These are phyloP conservation scores for Chrysemys picta DNA, from an alignment of 2,113 vertebrate species.

Conservation along the genomic window DNA sequence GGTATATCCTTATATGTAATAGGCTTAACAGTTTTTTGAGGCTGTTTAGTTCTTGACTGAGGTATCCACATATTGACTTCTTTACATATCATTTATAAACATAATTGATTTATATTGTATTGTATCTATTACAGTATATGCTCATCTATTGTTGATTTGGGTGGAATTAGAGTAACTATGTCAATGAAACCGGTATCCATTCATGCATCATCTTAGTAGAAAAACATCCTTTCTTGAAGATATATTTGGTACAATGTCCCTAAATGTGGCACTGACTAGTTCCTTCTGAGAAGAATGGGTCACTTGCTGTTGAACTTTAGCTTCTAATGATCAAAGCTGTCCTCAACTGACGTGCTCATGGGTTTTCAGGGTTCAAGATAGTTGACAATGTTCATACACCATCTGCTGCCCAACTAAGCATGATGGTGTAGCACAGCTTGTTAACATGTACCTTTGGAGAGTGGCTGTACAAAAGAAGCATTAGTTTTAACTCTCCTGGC, in stretches of 20 bases:
- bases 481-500: neutral
- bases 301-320: neutral
- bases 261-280: neutral
- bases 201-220: neutral
- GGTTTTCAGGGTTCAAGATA: neutral
- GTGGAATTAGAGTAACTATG: neutral
- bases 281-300: neutral
- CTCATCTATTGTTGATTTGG: neutral
- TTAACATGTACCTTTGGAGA: neutral
- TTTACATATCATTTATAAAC: neutral
- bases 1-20: accelerated
- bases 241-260: neutral
- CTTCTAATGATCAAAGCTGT: neutral
- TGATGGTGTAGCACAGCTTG: neutral
- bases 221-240: neutral
- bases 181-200: neutral
- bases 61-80: accelerated
- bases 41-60: accelerated
- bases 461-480: neutral
- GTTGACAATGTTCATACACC: neutral
- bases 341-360: neutral
- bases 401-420: neutral
- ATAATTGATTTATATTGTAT: accelerated
- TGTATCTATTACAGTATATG: accelerated
- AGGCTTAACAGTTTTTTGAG: accelerated